phyloP scores from a whole-genome alignment of 2,888 invertebrate genomes.

The Hipparchia sbordonii region DNA sequence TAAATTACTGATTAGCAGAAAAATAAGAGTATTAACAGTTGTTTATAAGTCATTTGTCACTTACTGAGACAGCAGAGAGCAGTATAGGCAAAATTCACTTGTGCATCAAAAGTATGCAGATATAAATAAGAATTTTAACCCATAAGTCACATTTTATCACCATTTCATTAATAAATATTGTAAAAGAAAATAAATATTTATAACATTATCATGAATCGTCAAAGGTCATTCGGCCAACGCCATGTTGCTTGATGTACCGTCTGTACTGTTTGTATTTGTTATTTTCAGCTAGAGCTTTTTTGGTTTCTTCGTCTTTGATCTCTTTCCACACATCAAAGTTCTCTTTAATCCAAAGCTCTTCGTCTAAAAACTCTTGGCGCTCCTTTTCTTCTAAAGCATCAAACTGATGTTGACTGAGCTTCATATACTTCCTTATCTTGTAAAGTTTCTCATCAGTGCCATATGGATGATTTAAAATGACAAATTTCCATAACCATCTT shows the following conservation, averaged over 20 bases:
- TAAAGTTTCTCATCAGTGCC: constrained; percentile 92
- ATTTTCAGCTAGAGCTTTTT: constrained; percentile 92
- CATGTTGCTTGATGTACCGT: constrained; percentile 95
- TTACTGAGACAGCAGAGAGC: too few relatives aligned
- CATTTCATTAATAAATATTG: constrained; percentile 12
- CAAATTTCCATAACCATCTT: constrained; percentile 92
- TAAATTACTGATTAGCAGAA: too few relatives aligned
- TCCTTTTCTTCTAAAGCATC: constrained; percentile 89
- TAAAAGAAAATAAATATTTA: constrained; percentile 10
- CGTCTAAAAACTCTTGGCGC: constrained; percentile 87
- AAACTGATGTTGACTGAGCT: constrained; percentile 87
- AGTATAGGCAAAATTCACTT: neutral
- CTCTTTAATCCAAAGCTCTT: constrained; percentile 92
- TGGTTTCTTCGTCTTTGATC: constrained; percentile 92
- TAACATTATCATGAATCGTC: constrained; percentile 85
- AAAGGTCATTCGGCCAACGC: constrained; percentile 95
- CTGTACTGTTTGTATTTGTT: constrained; percentile 94
- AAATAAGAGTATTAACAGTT: too few relatives aligned
- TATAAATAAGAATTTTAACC: neutral
- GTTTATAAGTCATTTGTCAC: too few relatives aligned
- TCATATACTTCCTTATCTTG: constrained; percentile 90
- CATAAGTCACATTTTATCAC: constrained; percentile 9
- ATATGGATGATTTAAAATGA: constrained; percentile 88
- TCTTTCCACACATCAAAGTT: constrained; percentile 91
- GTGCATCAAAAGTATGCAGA: constrained; percentile 6